phyloP scores from a whole-genome alignment of 2,888 invertebrate genomes.

The Calephelis perditalis region DNA sequence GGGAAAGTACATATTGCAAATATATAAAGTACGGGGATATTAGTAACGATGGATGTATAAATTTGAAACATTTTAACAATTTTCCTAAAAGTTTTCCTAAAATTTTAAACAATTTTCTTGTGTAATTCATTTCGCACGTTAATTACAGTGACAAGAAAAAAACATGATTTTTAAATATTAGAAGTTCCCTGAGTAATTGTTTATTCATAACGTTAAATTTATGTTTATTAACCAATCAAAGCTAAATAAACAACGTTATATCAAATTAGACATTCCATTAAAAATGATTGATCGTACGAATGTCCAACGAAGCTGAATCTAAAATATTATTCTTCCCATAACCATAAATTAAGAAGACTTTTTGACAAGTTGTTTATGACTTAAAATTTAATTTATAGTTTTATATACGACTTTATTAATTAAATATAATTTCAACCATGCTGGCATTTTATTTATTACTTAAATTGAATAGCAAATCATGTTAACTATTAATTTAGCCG shows the following conservation, averaged over 20 bases:
- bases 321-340: conserved; percentile 10
- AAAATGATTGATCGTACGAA: conserved; percentile 31
- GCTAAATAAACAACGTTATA: conserved; percentile 27
- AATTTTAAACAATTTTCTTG: too few species aligned
- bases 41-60: too few species aligned
- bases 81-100: too few species aligned
- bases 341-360: conserved; percentile 7
- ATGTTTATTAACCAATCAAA: conserved; percentile 27
- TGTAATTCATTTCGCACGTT: neutral
- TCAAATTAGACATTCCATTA: conserved; percentile 32
- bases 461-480: neutral
- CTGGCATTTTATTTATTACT: neutral
- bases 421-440: neutral
- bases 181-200: conserved; percentile 14
- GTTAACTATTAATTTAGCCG: neutral
- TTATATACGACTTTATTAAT: conserved; percentile 1
- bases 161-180: conserved; percentile 9
- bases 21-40: too few species aligned
- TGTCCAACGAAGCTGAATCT: conserved; percentile 11
- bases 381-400: conserved; percentile 1
- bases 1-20: too few species aligned
- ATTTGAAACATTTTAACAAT: too few species aligned
- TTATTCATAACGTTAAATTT: conserved; percentile 22
- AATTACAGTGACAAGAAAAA: neutral
- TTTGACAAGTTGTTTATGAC: conserved; percentile 6